Evolutionary conservation across 2,888 invertebrate species (phyloP), one percentile per base, ranked within the genome.

Genomic region (Rugalucina vietnamica): DNA sequence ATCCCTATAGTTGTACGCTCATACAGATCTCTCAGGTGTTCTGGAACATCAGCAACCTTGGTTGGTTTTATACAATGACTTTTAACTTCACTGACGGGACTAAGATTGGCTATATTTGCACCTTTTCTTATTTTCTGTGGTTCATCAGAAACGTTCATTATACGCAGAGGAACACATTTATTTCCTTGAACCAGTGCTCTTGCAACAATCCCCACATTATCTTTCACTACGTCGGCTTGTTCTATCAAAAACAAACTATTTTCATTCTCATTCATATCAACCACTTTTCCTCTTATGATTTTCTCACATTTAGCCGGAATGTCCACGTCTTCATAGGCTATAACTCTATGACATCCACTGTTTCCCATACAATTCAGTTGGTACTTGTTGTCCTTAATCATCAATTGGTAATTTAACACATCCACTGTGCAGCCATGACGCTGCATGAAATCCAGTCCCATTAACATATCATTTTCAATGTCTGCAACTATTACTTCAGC

Each of bases 71-170:
- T 34, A 14, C 14, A n/a, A 10, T 29, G 1, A 27, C 76, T 29
- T 8, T 71, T 37, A 5, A 81, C 57, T 21, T 29, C 69, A 27
- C 49, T 21, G 4, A 84, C 77, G 10, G 36, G 72, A 27, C 71
- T 84, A 27, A 78, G 1, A 36, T 10, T 57, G 3, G 81, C 84
- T 74, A 78, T 37, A 36, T 84, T 74, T 37, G 87, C 84, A n/a
- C 83, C 82, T 29, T 43, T 57, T 43, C 85, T 74, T n/a, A 86
- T 34, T 27, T 50, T 76, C 32, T 76, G 76, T 36, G 73, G 32
- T 74, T 84, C 79, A 5, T 81, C 74, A 34, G 82, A 76, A 21
- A 85, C 37, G 79, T 89, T 87, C 81, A 82, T 83, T 3, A 85
- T 65, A 50, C 84, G 37, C 8, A 88, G 29, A 5, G 87, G 85